Conservation (phyloP, 2,888 invertebrate species). For the Drosophila parthenogenetica region DNA sequence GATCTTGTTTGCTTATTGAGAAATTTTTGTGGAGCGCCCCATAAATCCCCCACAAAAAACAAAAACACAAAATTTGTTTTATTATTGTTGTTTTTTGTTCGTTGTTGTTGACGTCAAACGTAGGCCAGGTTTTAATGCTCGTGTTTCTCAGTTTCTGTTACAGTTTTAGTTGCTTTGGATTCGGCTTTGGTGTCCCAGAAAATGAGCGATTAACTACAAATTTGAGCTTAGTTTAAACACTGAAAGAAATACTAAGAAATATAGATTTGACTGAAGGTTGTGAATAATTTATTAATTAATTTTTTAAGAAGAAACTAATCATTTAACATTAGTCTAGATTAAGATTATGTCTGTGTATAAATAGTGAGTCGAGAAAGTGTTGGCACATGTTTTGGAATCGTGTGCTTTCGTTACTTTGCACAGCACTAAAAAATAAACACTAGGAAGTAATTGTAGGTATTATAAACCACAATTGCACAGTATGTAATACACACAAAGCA, state of each 20-base stretch:
- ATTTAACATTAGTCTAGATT: no score
- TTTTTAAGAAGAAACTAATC: no score
- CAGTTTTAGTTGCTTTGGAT: constrained; percentile 15
- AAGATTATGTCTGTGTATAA: no score
- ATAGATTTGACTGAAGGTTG: no score
- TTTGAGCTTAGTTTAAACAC: constrained; percentile 54
- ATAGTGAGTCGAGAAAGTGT: no score
- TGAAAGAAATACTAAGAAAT: constrained; percentile 35
- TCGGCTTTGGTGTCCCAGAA: constrained; percentile 45
- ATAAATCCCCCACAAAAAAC: constrained; percentile 38
- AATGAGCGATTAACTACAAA: constrained; percentile 69
- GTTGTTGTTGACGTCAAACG: constrained; percentile 59
- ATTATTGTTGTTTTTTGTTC: constrained; percentile 27
- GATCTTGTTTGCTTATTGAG: constrained; percentile 72
- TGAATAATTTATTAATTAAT: no score
- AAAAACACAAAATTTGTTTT: constrained; percentile 17
- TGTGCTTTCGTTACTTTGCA: no score
- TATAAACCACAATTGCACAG: no score
- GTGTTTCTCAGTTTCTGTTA: constrained; percentile 26
- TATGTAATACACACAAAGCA: no score
- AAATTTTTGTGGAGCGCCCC: constrained; percentile 57
- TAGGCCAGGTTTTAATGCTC: constrained; percentile 43
- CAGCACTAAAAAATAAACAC: no score
- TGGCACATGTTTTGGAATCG: no score
- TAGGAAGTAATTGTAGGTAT: no score